Evolutionary conservation across 2,888 invertebrate genomes (phyloP), one percentile per base, ranked within the genome.

Genomic region (Emmelina monodactyla): DNA sequence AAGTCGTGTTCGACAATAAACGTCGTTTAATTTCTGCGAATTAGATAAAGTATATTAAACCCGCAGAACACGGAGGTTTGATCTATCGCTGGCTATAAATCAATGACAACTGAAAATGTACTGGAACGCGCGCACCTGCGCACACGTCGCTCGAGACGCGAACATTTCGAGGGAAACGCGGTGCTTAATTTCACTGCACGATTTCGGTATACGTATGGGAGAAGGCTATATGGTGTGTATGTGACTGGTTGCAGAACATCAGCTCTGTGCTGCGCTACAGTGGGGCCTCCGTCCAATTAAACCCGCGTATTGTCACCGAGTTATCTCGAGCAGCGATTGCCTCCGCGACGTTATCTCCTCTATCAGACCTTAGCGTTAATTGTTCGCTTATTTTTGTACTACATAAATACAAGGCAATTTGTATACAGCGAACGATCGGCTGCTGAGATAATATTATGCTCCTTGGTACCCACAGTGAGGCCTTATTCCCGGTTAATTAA

Each of bases 391-490:
- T 62, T 65, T 71, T 67, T 61, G 56, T 52, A 55, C 54, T 58
- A 63, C 63, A 62, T 59, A 63, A 57, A 62, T 60, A 59, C 58
- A 55, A 55, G 50, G 55, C 63, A 71, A 67, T 70, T 70, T 61
- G 67, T 66, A 62, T 61, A 58, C 58, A 57, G 58, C 59, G 56
- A 47, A 57, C 55, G 65, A 65, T 68, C 51, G 54, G 49, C 55
- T 50, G 47, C 40, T 43, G 44, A 57, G 66, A 68, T 69, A 66
- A 25, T 25, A 25, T n/a, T 25, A 61, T 51, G 54, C 54, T 55
- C 47, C 53, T 61, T 66, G 66, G 61, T 65, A 53, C 51, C 58
- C 56, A 54, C 58, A 66, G 66, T 51, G 62, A 55, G 62, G 62
- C 52, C 64, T 58, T 62, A 58, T 58, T 60, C 25, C 25, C 25